A percentile compares a stretch with the other conserved stretches of the same genome.
phyloP scores from a whole-genome alignment of 1,140 invertebrate species.

The Zaprionus ghesquierei region DNA sequence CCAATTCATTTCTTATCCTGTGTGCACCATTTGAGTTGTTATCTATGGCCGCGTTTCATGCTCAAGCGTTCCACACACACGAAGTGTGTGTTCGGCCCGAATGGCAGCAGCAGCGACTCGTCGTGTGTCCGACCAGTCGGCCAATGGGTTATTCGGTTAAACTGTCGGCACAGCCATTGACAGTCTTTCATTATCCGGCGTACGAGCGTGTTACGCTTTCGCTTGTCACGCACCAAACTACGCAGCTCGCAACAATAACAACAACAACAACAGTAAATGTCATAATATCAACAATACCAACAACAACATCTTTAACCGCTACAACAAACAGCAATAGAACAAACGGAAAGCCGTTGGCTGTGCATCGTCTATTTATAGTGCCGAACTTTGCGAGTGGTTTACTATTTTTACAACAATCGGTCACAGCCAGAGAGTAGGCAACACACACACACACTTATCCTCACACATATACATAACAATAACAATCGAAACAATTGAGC shows the following conservation, averaged over 20 bases:
- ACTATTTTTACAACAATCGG: conserved; percentile 39
- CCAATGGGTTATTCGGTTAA: conserved; percentile 57
- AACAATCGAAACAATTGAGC: neutral
- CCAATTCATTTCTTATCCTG: conserved; percentile 71
- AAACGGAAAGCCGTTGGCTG: conserved; percentile 35
- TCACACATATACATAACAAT: neutral
- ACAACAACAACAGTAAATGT: conserved; percentile 18
- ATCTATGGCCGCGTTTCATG: conserved; percentile 52
- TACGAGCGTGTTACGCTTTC: conserved; percentile 65
- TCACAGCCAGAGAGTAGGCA: neutral
- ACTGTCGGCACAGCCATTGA: conserved; percentile 34
- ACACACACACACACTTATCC: conserved; percentile 6
- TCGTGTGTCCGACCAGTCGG: conserved; percentile 21
- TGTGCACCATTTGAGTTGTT: conserved; percentile 49
- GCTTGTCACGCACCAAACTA: conserved; percentile 37
- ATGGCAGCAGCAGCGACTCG: neutral
- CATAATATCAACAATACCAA: neutral
- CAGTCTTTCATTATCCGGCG: conserved; percentile 77
- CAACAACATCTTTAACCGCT: conserved; percentile 14
- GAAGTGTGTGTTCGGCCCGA: conserved; percentile 4
- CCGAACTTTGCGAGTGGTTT: conserved; percentile 36
- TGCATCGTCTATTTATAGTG: conserved; percentile 36
- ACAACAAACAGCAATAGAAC: conserved; percentile 20
- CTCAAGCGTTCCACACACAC: conserved; percentile 22
- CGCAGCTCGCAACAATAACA: conserved; percentile 34